A percentile compares a stretch with the other conserved stretches of the same genome.
Conservation (phyloP, 2,797 vertebrate genomes). For the Poeciliopsis presidionis region DNA sequence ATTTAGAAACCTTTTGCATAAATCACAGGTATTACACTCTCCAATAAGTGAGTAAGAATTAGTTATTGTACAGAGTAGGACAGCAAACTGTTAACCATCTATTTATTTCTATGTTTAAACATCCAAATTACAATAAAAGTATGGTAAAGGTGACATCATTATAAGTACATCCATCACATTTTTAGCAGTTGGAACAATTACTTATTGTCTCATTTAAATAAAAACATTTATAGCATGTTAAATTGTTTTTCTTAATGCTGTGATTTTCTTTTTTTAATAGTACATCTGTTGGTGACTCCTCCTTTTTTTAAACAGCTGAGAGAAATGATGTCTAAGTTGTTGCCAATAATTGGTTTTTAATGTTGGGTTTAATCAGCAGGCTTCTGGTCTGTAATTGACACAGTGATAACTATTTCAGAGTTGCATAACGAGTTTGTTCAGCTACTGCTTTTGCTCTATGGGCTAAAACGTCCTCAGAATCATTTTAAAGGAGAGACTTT, state of each 20-base stretch:
- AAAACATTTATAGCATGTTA: neutral
- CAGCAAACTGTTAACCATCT: neutral
- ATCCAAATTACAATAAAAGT: neutral
- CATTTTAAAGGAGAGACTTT: conserved; percentile 35
- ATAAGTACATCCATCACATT: neutral
- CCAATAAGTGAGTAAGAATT: neutral
- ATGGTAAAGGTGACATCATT: neutral
- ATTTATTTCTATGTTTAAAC: neutral
- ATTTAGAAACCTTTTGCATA: neutral
- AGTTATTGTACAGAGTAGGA: neutral
- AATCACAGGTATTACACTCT: neutral
- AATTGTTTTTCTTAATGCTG: neutral
- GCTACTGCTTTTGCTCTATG: conserved; percentile 33
- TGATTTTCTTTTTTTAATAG: neutral
- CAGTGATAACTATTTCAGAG: neutral
- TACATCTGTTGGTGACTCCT: neutral
- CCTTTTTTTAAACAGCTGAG: neutral
- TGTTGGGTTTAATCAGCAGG: neutral
- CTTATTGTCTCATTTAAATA: neutral
- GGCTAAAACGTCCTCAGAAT: conserved; percentile 34
- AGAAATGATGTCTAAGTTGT: neutral
- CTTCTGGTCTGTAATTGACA: conserved; percentile 6
- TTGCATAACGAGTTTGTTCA: conserved; percentile 5
- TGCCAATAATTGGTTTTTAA: neutral
- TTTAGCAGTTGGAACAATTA: neutral